Evolutionary conservation across 1,140 invertebrate genomes (phyloP).

Genomic region (Rhynchophorus ferrugineus): DNA sequence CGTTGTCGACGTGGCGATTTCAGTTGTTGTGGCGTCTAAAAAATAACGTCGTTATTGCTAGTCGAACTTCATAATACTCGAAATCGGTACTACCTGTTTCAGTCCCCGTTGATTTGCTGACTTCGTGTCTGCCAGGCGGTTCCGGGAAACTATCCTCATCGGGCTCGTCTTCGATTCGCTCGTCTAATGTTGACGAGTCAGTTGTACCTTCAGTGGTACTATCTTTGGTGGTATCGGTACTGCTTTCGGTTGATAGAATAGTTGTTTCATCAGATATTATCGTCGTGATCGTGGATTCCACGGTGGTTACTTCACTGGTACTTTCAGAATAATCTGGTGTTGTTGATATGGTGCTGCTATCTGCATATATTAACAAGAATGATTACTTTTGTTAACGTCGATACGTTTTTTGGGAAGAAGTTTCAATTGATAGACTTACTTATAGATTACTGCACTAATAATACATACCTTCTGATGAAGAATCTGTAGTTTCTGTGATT

Average conservation of each 20-base stretch:
- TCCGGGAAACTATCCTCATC: not conserved
- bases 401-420: too few relatives aligned
- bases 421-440: too few relatives aligned
- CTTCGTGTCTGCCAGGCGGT: not conserved
- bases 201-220: conserved; percentile 5
- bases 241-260: not conserved
- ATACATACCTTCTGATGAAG: too few relatives aligned
- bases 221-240: not conserved
- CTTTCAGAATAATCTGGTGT: conserved; percentile 1
- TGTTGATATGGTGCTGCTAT: not conserved
- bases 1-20: not conserved
- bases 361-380: too few relatives aligned
- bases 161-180: not conserved
- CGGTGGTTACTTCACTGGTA: conserved; percentile 12
- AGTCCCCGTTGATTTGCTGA: too few relatives aligned
- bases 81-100: too few relatives aligned
- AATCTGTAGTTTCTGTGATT: not conserved
- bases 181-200: not conserved
- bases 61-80: too few relatives aligned
- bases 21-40: not conserved
- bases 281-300: conserved; percentile 8
- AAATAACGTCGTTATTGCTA: too few relatives aligned
- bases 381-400: too few relatives aligned
- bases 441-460: too few relatives aligned
- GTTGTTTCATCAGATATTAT: conserved; percentile 17